Conservation (phyloP, 2,797 vertebrate species). For the Lithobates pipiens region DNA sequence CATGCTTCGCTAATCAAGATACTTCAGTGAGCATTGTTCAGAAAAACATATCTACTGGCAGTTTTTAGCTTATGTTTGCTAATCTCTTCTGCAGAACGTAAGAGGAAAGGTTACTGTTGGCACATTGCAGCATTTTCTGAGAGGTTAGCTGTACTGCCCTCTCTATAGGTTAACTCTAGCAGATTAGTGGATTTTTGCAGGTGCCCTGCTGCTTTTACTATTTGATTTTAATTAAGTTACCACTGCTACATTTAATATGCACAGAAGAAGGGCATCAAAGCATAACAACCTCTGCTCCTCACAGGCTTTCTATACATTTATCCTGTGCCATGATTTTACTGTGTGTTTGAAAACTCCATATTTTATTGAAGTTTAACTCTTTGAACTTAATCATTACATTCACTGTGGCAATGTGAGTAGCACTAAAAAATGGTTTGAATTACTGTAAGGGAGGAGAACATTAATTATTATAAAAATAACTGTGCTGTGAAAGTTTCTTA, state of each 20-base stretch:
- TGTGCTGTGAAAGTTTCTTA: neutral
- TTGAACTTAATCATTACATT: constrained; percentile 29
- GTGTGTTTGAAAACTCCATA: constrained; percentile 7
- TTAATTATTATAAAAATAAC: neutral
- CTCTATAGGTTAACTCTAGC: constrained; percentile 43
- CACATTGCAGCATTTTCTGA: constrained; percentile 40
- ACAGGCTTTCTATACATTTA: constrained; percentile 24
- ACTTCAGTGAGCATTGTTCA: neutral
- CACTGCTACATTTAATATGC: constrained; percentile 52
- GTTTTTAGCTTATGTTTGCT: constrained; percentile 12
- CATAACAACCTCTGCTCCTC: constrained; percentile 42
- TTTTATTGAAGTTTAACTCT: constrained; percentile 38
- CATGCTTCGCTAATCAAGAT: constrained; percentile 28
- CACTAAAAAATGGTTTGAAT: constrained; percentile 11
- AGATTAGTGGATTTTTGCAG: constrained; percentile 44
- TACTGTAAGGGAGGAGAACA: neutral
- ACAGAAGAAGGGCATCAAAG: constrained; percentile 52
- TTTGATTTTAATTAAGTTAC: constrained; percentile 55
- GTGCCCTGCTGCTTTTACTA: constrained; percentile 41
- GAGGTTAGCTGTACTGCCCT: constrained; percentile 43
- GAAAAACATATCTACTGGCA: constrained; percentile 5
- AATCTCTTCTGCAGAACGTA: neutral
- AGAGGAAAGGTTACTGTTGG: constrained; percentile 28
- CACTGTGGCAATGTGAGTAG: neutral
- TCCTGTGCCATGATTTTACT: neutral